phyloP scores from a whole-genome alignment of 2,888 invertebrate genomes.

The Neoscelio sp. region DNA sequence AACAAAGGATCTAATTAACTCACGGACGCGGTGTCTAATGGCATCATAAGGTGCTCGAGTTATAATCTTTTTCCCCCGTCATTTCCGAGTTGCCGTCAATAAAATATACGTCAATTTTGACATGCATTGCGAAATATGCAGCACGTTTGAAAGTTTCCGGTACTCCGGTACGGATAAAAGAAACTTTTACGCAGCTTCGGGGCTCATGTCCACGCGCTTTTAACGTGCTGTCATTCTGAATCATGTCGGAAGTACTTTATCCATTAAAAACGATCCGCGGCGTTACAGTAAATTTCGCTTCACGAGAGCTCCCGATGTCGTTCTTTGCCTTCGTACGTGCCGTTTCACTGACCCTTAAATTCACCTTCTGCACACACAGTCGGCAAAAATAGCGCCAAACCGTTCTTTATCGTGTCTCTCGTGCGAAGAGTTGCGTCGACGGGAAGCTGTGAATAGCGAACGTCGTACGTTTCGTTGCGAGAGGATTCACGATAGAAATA shows the following conservation, averaged over 20 bases:
- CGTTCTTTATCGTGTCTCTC: constrained; percentile 39
- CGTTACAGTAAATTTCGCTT: constrained; percentile 55
- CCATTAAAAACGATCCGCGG: constrained; percentile 66
- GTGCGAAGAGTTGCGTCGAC: constrained; percentile 38
- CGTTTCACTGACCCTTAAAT: constrained; percentile 49
- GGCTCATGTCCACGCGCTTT: constrained; percentile 59
- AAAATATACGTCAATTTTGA: constrained; percentile 23
- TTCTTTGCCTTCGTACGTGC: constrained; percentile 32
- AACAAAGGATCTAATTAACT: too few relatives aligned
- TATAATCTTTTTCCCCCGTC: neutral
- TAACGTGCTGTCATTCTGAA: constrained; percentile 69
- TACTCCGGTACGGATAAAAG: constrained; percentile 33
- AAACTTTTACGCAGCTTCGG: constrained; percentile 51
- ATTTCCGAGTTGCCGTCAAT: constrained; percentile 19
- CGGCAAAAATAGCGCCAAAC: constrained; percentile 22
- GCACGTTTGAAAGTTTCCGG: constrained; percentile 27
- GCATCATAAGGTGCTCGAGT: neutral
- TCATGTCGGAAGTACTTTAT: constrained; percentile 70
- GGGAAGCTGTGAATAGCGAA: constrained; percentile 1
- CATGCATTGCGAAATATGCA: constrained; percentile 8
- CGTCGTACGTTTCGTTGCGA: too few relatives aligned
- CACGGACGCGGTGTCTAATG: too few relatives aligned
- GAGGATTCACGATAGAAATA: constrained; percentile 1
- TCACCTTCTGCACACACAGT: constrained; percentile 43
- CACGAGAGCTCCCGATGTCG: constrained; percentile 15